Evolutionary conservation across 1,140 invertebrate genomes (phyloP), one percentile per base, ranked within the genome.

Genomic region (Eumaeus atala): DNA sequence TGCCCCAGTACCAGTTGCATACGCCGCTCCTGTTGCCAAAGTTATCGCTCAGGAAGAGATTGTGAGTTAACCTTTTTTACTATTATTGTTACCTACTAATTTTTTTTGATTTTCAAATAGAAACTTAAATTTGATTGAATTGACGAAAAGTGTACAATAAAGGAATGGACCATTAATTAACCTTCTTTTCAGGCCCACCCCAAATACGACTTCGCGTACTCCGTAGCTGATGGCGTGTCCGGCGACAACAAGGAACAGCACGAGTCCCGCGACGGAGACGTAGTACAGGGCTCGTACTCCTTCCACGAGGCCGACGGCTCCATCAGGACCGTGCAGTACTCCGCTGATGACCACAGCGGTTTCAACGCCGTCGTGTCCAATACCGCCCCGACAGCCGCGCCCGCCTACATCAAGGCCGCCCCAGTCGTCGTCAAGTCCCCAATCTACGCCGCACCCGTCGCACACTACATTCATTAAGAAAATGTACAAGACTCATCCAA

Each of bases 321-420:
- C 58, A 73, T 89, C 73, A 75, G 89, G 60, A 89, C 84, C 51
- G 89, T 89, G 17, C 51, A 84, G 54, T 90, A 90, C 76, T 81
- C 83, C 58, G 88, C 88, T 11, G 88, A 89, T 64, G 78, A 77
- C 53, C 84, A 88, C 71, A 85, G 76, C 62, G 88, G 75, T 12
- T 90, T 90, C 79, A 90, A 90, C 70, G 89, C 90, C 12, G 86
- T 90, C 8, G 89, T 90, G 16, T 84, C 84, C 62, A 87, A 89
- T 76, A 86, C 87, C 12, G 87, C 86, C n/a, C 87, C 87, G n/a
- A 61, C 62, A 5, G 17, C 37, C 7, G 56, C 55, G 6, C 62
- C 61, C 33, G 67, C 61, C 10, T 61, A 62, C 16, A 51, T 70
- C 59, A 66, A 70, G 62, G 63, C 66, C 48, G 70, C 72, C 4